phyloP scores from a whole-genome alignment of 2,113 vertebrate genomes.

The Passer montanus region DNA sequence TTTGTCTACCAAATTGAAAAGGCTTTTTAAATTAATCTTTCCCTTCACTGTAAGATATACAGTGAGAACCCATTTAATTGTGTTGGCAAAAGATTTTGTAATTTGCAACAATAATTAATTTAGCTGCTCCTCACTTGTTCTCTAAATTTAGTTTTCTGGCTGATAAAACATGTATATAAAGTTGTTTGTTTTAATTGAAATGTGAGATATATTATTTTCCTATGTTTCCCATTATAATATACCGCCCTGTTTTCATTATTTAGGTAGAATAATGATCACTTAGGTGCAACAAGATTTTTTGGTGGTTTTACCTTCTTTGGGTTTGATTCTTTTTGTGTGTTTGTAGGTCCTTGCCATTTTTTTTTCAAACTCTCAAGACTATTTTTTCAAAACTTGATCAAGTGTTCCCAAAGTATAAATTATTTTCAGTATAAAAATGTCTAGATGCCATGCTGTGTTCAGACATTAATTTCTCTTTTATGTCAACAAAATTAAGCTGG shows the following conservation, averaged over 20 bases:
- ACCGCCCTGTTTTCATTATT: not conserved
- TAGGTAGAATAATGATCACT: not conserved
- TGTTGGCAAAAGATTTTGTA: not conserved
- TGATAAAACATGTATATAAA: not conserved
- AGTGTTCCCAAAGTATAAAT: not conserved
- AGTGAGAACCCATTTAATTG: not conserved
- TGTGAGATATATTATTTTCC: not conserved
- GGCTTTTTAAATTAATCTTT: not conserved
- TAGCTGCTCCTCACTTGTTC: not conserved
- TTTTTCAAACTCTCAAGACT: not conserved
- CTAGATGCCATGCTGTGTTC: not conserved
- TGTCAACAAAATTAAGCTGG: not conserved
- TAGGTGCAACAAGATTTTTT: not conserved
- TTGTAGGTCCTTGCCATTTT: not conserved
- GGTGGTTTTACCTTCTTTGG: rapidly evolving
- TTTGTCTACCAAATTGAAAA: not conserved
- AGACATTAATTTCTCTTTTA: not conserved
- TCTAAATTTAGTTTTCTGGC: not conserved
- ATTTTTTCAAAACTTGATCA: not conserved
- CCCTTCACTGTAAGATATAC: not conserved
- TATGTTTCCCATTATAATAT: not conserved
- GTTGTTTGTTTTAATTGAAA: not conserved
- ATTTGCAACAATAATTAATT: not conserved
- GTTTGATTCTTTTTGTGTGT: not conserved
- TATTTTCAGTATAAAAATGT: not conserved